A percentile compares a stretch with the other conserved stretches of the same genome.
These are phyloP conservation scores for Hoplostethus atlanticus DNA, from an alignment of 2,797 vertebrate genomes.

Conservation along the genomic window DNA sequence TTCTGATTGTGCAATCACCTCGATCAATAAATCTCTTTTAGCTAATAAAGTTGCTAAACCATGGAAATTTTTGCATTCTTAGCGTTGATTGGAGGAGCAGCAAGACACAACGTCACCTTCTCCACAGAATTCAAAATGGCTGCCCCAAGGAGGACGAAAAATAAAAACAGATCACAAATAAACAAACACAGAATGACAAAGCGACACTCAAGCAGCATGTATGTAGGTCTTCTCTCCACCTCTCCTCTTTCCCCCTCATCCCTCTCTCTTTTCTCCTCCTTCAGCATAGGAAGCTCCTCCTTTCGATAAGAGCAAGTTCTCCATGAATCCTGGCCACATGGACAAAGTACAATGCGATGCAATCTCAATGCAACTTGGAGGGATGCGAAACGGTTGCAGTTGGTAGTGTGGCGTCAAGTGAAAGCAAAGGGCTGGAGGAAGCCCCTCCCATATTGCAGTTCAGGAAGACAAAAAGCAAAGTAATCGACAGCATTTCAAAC, in stretches of 20 bases:
- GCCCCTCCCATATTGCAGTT: conserved; percentile 22
- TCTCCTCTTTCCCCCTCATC: conserved; percentile 19
- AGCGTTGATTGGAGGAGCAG: conserved; percentile 80
- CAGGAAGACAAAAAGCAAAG: conserved; percentile 5
- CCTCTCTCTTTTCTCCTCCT: conserved; percentile 32
- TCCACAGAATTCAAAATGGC: conserved; percentile 61
- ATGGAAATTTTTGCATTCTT: conserved; percentile 73
- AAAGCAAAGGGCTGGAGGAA: conserved; percentile 9
- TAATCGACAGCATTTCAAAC: conserved; percentile 16
- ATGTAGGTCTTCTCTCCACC: conserved; percentile 63
- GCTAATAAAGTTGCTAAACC: conserved; percentile 67
- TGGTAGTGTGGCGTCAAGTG: conserved; percentile 5
- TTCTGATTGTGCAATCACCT: conserved; percentile 78
- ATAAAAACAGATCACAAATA: conserved; percentile 49
- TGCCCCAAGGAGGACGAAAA: conserved; percentile 46
- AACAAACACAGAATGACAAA: conserved; percentile 67
- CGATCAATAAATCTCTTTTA: conserved; percentile 64
- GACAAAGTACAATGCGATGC: conserved; percentile 21
- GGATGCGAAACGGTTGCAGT: conserved; percentile 15
- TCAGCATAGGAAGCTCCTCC: conserved; percentile 40
- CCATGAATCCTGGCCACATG: conserved; percentile 1
- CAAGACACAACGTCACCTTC: conserved; percentile 63
- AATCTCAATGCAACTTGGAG: conserved; percentile 46
- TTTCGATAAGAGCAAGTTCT: conserved; percentile 23
- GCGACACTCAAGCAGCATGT: conserved; percentile 84